phyloP scores from a whole-genome alignment of 2,797 vertebrate genomes.

The Bucorvus abyssinicus region DNA sequence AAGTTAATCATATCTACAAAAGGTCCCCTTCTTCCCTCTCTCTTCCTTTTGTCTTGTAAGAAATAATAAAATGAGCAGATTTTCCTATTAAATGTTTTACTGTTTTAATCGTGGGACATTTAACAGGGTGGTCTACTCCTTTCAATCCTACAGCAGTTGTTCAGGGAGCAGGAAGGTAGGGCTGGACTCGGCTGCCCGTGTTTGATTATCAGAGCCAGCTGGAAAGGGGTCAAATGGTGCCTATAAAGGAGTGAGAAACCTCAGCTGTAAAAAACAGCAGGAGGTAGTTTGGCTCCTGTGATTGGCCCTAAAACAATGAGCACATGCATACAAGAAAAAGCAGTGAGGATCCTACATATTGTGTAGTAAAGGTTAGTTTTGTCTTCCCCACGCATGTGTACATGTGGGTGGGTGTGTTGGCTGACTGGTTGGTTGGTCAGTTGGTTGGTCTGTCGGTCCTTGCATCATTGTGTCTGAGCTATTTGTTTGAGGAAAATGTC shows the following conservation, averaged over 20 bases:
- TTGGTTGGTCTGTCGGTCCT: background rate
- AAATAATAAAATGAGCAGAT: background rate
- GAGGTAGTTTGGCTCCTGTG: constrained; percentile 12
- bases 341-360: background rate
- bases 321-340: background rate
- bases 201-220: constrained; percentile 56
- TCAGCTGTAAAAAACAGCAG: constrained; percentile 20
- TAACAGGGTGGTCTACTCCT: constrained; percentile 46
- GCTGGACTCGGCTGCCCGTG: background rate
- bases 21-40: background rate
- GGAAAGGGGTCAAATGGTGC: constrained; percentile 27
- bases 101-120: background rate
- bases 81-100: background rate
- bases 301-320: background rate
- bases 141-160: background rate
- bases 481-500: background rate
- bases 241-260: constrained; percentile 42
- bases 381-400: background rate
- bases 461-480: accelerated
- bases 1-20: background rate
- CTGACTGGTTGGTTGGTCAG: background rate
- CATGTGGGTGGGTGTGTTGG: accelerated
- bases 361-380: background rate
- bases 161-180: background rate
- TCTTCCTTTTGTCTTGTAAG: background rate